Base-by-base conservation (phyloP, 2,888 invertebrate genomes). In the Coleophora deauratella region DNA sequence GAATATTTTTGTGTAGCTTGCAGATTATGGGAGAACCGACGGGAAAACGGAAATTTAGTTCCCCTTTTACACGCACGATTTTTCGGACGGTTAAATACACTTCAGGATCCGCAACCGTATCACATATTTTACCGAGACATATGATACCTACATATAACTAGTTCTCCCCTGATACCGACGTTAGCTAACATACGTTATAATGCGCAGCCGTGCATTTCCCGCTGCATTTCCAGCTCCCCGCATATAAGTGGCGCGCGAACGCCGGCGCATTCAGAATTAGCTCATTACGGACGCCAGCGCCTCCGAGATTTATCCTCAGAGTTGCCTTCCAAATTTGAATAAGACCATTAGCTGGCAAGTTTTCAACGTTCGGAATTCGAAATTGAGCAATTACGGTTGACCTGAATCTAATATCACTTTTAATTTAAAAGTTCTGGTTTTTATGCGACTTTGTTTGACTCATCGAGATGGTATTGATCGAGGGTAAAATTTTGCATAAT, bases 261-360 rank as follows among this genome's bases (percentile, higher is more conserved):
- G 52, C 53, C 47, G 46, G 50, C 58, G 71, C 66, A 72, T 72
- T 65, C 71, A 62, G 69, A 72, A 75, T 76, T 73, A 75, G 72
- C 72, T 77, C 71, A 76, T 77, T 77, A 75, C 62, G 57, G 51
- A 12, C 34, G 34, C 52, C 56, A 55, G 57, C 54, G 59, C 54
- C 57, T 61, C 52, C 42, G 56, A 62, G 66, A 72, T 71, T 70
- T 72, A 70, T 70, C 60, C 65, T 53, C 52, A 59, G 54, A 58
- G 63, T 62, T 61, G 54, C 57, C 59, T 65, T 64, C 60, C 59
- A 57, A 67, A 72, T 70, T 66, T 67, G 62, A 68, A 72, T 69
- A 65, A 66, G 63, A 57, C 66, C 66, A 72, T 68, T 70, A 68
- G 62, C 59, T 53, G 46, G 45, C 42, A 51, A 54, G 56, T 59